phyloP scores from a whole-genome alignment of 2,888 invertebrate genomes.

The Chrysodeixis includens region DNA sequence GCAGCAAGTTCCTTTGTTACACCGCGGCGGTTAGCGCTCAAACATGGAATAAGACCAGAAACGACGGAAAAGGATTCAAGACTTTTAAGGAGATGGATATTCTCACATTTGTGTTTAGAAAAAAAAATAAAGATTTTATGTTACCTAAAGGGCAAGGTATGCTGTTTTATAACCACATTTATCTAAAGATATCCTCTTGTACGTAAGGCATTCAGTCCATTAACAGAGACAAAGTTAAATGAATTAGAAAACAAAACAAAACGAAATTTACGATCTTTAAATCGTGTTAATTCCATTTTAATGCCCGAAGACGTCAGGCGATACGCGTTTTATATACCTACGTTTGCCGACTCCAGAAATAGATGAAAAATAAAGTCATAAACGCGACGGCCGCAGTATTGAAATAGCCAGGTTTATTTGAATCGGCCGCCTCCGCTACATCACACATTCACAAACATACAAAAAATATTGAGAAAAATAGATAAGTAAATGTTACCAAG shows the following conservation, averaged over 20 bases:
- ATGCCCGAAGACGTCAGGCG: conserved; percentile 22
- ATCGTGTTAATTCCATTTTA: conserved; percentile 11
- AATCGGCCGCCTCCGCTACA: conserved; percentile 36
- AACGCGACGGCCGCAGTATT: conserved; percentile 41
- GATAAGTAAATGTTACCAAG: conserved; percentile 24
- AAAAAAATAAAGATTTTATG: background rate
- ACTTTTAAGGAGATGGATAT: conserved; percentile 10
- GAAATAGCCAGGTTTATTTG: conserved; percentile 53
- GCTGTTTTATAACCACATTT: background rate
- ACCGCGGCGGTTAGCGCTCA: conserved; percentile 17
- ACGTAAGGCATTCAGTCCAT: background rate
- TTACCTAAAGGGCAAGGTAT: background rate
- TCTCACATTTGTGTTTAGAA: background rate
- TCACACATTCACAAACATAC: conserved; percentile 15
- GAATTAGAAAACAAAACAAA: background rate
- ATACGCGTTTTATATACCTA: conserved; percentile 37
- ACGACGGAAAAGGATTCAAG: conserved; percentile 24
- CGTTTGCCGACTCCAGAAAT: conserved; percentile 41
- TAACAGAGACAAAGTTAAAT: background rate
- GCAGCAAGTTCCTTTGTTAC: conserved; percentile 38
- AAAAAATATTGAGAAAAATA: conserved; percentile 35
- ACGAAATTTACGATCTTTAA: background rate
- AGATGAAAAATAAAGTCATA: conserved; percentile 57
- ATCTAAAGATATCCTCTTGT: background rate
- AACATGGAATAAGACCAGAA: conserved; percentile 22